phyloP scores from a whole-genome alignment of 2,888 invertebrate genomes.

The Notocelia uddmanniana region DNA sequence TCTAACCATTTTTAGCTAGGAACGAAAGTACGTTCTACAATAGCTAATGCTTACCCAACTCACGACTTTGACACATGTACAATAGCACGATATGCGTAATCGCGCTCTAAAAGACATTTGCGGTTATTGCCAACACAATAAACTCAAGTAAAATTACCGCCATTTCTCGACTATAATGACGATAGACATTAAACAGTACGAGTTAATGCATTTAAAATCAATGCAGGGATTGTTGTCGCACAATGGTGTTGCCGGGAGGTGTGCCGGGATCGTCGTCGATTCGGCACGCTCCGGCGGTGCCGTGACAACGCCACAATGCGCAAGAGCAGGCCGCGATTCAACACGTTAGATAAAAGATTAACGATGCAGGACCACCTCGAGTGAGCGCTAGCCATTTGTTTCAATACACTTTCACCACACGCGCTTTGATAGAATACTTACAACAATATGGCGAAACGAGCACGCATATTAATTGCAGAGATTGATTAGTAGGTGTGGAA shows the following conservation, averaged over 20 bases:
- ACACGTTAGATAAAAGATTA: slow-evolving; percentile 70
- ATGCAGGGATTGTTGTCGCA: slow-evolving; percentile 54
- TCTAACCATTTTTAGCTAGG: slow-evolving; percentile 9
- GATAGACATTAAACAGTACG: slow-evolving; percentile 64
- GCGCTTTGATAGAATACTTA: slow-evolving; percentile 33
- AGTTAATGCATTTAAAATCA: slow-evolving; percentile 64
- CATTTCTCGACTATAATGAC: slow-evolving; percentile 54
- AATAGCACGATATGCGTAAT: slow-evolving; percentile 34
- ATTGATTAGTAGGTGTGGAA: slow-evolving; percentile 33
- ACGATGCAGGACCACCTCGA: slow-evolving; percentile 71
- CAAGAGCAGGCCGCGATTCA: slow-evolving; percentile 48
- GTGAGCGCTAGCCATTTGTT: slow-evolving; percentile 61
- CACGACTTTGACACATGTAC: slow-evolving; percentile 45
- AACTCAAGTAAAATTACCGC: slow-evolving; percentile 26
- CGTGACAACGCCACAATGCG: slow-evolving; percentile 68
- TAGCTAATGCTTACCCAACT: slow-evolving; percentile 38
- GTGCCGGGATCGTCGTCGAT: slow-evolving; percentile 60
- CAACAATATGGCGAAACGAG: slow-evolving; percentile 31
- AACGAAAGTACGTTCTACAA: slow-evolving; percentile 8
- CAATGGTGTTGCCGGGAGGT: slow-evolving; percentile 59
- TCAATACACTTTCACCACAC: slow-evolving; percentile 55
- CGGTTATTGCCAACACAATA: slow-evolving; percentile 44
- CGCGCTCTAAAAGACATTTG: slow-evolving; percentile 37
- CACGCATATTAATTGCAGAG: slow-evolving; percentile 28
- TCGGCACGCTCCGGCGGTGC: slow-evolving; percentile 57